phyloP scores from a whole-genome alignment of 2,888 invertebrate genomes.

The Plebejus anna region DNA sequence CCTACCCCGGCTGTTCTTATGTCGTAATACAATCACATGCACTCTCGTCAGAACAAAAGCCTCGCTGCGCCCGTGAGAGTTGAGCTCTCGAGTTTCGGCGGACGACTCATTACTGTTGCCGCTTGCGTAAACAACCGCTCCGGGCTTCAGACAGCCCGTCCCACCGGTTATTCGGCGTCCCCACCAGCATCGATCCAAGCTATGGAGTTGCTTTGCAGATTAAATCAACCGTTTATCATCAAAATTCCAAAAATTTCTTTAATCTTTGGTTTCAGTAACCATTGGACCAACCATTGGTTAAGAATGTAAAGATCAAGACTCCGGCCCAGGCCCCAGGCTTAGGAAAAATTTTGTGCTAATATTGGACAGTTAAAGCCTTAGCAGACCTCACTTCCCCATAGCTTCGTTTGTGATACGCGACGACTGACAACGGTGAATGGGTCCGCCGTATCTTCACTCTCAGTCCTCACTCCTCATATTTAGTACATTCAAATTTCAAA shows the following conservation, averaged over 20 bases:
- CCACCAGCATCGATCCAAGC: not conserved
- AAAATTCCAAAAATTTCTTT: not conserved
- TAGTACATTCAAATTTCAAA: not conserved
- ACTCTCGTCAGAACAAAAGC: not conserved
- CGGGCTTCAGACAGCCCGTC: constrained; percentile 14
- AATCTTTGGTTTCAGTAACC: too few relatives aligned
- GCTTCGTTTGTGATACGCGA: not conserved
- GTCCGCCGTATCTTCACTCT: not conserved
- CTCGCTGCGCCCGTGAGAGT: constrained; percentile 3
- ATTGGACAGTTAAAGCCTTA: not conserved
- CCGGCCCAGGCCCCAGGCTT: not conserved
- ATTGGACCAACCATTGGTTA: too few relatives aligned
- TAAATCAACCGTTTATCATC: not conserved
- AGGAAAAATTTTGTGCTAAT: not conserved
- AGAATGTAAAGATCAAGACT: too few relatives aligned
- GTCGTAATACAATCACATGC: constrained; percentile 4
- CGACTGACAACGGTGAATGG: too few relatives aligned
- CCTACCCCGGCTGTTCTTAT: not conserved
- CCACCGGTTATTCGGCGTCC: not conserved
- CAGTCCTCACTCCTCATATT: not conserved
- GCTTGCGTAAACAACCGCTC: not conserved
- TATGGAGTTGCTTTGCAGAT: not conserved
- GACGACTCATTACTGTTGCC: constrained; percentile 7
- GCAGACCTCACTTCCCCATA: not conserved
- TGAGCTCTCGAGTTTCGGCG: constrained; percentile 18